phyloP scores from a whole-genome alignment of 1,140 invertebrate species.

The Drosophila oshimai region DNA sequence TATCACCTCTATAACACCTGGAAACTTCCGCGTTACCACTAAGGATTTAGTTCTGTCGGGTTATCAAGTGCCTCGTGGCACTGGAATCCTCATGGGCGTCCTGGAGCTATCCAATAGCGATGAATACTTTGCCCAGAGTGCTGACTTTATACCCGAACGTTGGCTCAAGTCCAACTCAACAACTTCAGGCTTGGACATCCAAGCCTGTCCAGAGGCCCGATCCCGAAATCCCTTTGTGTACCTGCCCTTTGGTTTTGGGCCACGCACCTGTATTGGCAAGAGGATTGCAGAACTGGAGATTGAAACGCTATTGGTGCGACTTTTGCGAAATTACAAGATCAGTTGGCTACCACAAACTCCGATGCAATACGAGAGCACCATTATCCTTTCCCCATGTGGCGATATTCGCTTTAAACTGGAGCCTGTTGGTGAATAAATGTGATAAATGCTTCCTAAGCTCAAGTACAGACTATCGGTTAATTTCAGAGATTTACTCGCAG shows the following conservation, averaged over 20 bases:
- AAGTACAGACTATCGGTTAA: constrained; percentile 15
- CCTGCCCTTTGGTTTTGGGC: constrained; percentile 85
- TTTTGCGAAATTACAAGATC: constrained; percentile 84
- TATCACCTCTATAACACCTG: constrained; percentile 93
- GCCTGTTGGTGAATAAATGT: constrained; percentile 23
- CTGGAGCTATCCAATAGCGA: constrained; percentile 63
- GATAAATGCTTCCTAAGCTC: background rate
- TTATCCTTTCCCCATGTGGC: constrained; percentile 56
- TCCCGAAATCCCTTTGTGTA: constrained; percentile 61
- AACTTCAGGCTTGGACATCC: background rate
- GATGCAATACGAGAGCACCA: constrained; percentile 64
- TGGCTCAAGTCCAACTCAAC: constrained; percentile 84
- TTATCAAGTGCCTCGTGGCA: constrained; percentile 92
- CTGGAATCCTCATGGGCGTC: constrained; percentile 58
- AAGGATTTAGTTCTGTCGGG: constrained; percentile 90
- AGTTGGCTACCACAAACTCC: constrained; percentile 49
- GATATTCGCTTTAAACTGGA: constrained; percentile 65
- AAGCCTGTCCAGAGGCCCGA: constrained; percentile 77
- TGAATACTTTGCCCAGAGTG: constrained; percentile 86
- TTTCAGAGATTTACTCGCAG: constrained; percentile 50
- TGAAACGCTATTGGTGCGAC: constrained; percentile 85
- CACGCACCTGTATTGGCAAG: constrained; percentile 84
- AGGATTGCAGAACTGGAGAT: constrained; percentile 89
- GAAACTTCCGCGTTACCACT: constrained; percentile 90
- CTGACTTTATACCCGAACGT: constrained; percentile 89